A percentile compares a stretch with the other conserved stretches of the same genome.
Conservation (phyloP, 1,140 invertebrate genomes). For the Orius insidiosus region DNA sequence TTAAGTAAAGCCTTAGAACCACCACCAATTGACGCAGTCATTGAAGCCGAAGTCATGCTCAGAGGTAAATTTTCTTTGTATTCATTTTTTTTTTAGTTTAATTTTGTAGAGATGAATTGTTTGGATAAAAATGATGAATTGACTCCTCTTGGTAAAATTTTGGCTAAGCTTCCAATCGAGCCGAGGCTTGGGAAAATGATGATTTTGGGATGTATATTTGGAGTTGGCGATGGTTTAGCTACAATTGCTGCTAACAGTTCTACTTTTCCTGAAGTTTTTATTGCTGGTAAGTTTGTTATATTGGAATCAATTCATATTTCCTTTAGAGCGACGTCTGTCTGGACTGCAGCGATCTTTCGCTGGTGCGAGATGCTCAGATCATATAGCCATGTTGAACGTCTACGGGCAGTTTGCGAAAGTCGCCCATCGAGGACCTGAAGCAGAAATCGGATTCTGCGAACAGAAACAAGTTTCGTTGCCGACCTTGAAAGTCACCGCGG, state of each 20-base stretch:
- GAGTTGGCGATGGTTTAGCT: constrained; percentile 71
- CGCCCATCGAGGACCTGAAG: constrained; percentile 52
- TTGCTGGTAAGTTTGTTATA: constrained; percentile 13
- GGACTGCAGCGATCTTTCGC: constrained; percentile 64
- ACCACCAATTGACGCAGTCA: constrained; percentile 83
- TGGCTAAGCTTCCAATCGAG: constrained; percentile 84
- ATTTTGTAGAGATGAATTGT: constrained; percentile 63
- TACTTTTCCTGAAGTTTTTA: constrained; percentile 20
- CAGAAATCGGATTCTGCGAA: constrained; percentile 75
- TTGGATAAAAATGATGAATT: constrained; percentile 68
- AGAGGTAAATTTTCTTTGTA: constrained; percentile 26
- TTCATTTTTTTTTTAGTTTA: not conserved
- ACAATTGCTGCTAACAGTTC: constrained; percentile 82
- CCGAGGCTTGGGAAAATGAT: constrained; percentile 90
- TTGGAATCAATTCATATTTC: not conserved
- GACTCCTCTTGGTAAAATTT: constrained; percentile 73
- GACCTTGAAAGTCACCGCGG: constrained; percentile 74
- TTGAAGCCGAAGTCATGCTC: constrained; percentile 63
- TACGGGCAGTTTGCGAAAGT: constrained; percentile 78
- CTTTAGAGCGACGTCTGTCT: constrained; percentile 40
- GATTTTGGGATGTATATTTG: constrained; percentile 71
- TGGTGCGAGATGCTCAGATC: constrained; percentile 78
- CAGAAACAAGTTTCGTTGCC: constrained; percentile 74
- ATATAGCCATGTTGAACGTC: constrained; percentile 85
- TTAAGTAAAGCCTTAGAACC: constrained; percentile 85